These are phyloP conservation scores for Meiosimyza platycephala DNA, from an alignment of 2,888 invertebrate genomes.

Conservation along the genomic window DNA sequence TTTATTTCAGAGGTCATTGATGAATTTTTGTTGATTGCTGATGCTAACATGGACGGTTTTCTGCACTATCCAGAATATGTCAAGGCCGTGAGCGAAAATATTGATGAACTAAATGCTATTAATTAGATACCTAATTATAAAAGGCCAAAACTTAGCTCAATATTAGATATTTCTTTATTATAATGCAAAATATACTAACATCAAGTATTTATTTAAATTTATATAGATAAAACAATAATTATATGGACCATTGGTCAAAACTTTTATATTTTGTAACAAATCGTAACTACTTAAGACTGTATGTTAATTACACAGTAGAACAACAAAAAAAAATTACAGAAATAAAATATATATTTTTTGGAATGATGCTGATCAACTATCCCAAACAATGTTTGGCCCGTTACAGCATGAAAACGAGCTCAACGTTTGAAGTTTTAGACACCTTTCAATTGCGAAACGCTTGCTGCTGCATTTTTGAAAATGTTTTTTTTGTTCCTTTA, in stretches of 20 bases:
- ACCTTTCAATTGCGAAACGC: no score
- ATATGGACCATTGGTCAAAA: no score
- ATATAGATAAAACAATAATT: not conserved
- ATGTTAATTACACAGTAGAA: conserved; percentile 10
- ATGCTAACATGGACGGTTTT: conserved; percentile 86
- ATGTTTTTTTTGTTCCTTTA: no score
- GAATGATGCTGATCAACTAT: no score
- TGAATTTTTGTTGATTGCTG: conserved; percentile 84
- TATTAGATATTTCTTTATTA: not conserved
- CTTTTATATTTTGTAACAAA: conserved; percentile 17
- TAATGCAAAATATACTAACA: not conserved
- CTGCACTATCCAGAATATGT: conserved; percentile 87
- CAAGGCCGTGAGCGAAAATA: conserved; percentile 54
- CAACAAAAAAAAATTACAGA: no score
- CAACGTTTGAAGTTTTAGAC: no score
- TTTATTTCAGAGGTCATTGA: conserved; percentile 82
- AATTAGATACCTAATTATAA: conserved; percentile 36
- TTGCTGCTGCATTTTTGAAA: no score
- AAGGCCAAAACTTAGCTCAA: conserved; percentile 13
- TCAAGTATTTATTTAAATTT: no score
- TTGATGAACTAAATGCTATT: conserved; percentile 32
- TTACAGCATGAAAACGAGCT: no score
- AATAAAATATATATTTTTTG: no score
- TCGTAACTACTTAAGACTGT: conserved; percentile 42
- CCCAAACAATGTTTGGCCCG: no score